Percentiles rank a stretch among this genome's conserved stretches.
phyloP scores from a whole-genome alignment of 1,140 invertebrate genomes.

The Dendroctonus ponderosae region DNA sequence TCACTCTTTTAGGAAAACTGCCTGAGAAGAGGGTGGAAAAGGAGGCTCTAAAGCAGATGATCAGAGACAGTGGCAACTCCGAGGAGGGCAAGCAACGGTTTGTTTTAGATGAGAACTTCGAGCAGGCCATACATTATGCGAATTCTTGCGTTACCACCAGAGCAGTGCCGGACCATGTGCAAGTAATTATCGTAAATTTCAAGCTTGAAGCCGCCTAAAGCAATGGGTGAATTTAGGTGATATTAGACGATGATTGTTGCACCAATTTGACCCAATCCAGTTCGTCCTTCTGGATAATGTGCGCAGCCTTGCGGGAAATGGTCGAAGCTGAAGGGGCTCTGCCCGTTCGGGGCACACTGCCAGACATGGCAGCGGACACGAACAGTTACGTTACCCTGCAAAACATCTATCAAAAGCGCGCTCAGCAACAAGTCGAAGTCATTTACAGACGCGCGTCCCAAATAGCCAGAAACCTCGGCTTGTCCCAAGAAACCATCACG shows the following conservation, averaged over 20 bases:
- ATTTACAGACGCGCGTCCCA: slow-evolving; percentile 79
- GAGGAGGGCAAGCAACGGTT: slow-evolving; percentile 67
- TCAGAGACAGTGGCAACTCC: slow-evolving; percentile 60
- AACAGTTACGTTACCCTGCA: slow-evolving; percentile 88
- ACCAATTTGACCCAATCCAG: slow-evolving; percentile 75
- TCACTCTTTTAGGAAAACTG: slow-evolving; percentile 48
- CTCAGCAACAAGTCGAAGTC: slow-evolving; percentile 74
- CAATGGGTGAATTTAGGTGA: slow-evolving; percentile 47
- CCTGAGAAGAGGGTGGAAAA: slow-evolving; percentile 84
- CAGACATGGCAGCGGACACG: slow-evolving; percentile 98
- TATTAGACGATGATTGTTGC: slow-evolving; percentile 76
- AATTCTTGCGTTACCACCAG: slow-evolving; percentile 72
- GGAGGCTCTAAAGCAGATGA: slow-evolving; percentile 72
- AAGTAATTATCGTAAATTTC: slow-evolving; percentile 36
- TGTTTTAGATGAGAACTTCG: slow-evolving; percentile 90
- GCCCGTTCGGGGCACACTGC: slow-evolving; percentile 87
- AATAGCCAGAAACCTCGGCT: slow-evolving; percentile 72
- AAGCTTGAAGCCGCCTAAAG: neutral
- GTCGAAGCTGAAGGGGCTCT: slow-evolving; percentile 81
- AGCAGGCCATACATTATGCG: slow-evolving; percentile 89
- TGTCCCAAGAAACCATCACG: slow-evolving; percentile 69
- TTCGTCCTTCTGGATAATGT: slow-evolving; percentile 91
- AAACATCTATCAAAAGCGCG: slow-evolving; percentile 85
- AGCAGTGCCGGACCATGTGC: slow-evolving; percentile 62
- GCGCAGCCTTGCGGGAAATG: slow-evolving; percentile 86